Evolutionary conservation across 2,888 invertebrate genomes (phyloP), one percentile per base, ranked within the genome.

Genomic region (Timandra comae): DNA sequence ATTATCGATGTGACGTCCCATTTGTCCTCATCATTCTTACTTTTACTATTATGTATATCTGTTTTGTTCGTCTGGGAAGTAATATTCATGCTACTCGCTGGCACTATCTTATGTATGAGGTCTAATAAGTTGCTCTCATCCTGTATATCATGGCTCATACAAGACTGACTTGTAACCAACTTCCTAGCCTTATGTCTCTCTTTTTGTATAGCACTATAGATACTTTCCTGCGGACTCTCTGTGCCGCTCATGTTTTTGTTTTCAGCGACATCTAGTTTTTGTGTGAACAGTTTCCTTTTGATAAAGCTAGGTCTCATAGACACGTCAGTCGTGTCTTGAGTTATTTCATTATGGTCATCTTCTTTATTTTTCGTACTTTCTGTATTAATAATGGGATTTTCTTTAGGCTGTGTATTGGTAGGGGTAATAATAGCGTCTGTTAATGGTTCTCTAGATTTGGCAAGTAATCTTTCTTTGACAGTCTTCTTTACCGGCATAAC

Each of bases 31-130:
- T 50, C 45, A 29, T 62, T 43, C 35, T 8, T 23, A 8, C 8
- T 23, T 27, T 57, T 63, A 20, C 38, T 59, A 38, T 46, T 62
- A 26, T 40, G 52, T 20, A 44, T 29, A 10, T 52, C 52, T 35
- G 38, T 63, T 52, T 56, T 70, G 27, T 58, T 68, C 22, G 56
- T 50, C 38, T 59, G 52, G 38, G 52, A 64, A 12, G 72, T 77
- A n/a, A 56, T 31, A 50, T 74, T 78, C 35, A 80, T 75, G 20
- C 60, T 60, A 7, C 77, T 69, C 6, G 62, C 53, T 5, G 81
- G 78, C 6, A 85, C 78, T 48, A 85, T 76, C 54, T 80, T 81
- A 22, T 79, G 72, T 29, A 85, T 78, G 41, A 82, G 70, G 49
- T 81, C 74, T 38, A 78, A 46, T 7, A 76, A 53, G 60, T 74